Evolutionary conservation across 2,888 invertebrate species (phyloP).

Genomic region (Eupithecia exiguata): DNA sequence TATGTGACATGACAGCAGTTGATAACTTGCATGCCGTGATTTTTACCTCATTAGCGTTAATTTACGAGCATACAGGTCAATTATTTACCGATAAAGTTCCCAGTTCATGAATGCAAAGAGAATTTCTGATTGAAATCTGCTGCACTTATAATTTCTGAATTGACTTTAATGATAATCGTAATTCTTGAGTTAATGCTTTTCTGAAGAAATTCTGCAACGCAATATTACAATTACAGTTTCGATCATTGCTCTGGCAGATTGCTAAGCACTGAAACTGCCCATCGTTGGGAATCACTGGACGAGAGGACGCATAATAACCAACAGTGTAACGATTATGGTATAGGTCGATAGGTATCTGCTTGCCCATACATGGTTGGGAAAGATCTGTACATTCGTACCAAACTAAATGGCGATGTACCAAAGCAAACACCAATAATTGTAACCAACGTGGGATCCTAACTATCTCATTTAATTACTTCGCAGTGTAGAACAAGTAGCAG

Average conservation of each 20-base stretch:
- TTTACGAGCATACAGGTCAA: slow-evolving; percentile 70
- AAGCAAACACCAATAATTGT: slow-evolving; percentile 7
- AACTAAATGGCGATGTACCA: neutral
- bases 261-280: neutral
- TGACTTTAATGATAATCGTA: slow-evolving; percentile 49
- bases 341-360: neutral
- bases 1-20: slow-evolving; percentile 51
- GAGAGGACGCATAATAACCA: neutral
- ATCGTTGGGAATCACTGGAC: neutral
- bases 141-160: slow-evolving; percentile 60
- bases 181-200: slow-evolving; percentile 42
- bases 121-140: slow-evolving; percentile 69
- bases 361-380: neutral
- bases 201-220: slow-evolving; percentile 42
- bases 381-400: neutral
- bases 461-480: slow-evolving; percentile 20
- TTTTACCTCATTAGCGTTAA: slow-evolving; percentile 75
- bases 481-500: slow-evolving; percentile 13
- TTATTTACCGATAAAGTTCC: slow-evolving; percentile 72
- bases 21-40: slow-evolving; percentile 55
- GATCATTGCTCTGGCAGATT: slow-evolving; percentile 14
- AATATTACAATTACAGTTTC: slow-evolving; percentile 29
- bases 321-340: neutral
- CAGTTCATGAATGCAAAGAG: slow-evolving; percentile 65
- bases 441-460: slow-evolving; percentile 17